Percentiles rank a stretch among this genome's conserved stretches.
Evolutionary conservation across 2,797 vertebrate genomes (phyloP).

Genomic region (Anguilla megastoma): DNA sequence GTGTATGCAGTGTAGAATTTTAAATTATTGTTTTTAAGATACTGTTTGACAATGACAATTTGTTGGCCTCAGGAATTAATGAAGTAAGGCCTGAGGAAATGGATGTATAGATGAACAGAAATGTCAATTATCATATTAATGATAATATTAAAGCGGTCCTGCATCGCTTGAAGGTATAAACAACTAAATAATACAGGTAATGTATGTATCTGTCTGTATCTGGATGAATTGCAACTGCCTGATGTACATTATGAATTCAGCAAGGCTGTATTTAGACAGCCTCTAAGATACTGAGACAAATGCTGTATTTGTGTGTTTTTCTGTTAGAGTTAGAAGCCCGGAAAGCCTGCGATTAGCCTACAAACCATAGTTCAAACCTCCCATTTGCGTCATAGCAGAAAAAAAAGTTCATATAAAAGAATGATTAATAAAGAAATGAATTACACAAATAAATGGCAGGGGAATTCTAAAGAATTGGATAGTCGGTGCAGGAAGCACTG

Average conservation of each 20-base stretch:
- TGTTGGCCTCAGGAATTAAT: background rate
- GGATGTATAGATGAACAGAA: background rate
- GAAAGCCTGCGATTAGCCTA: slow-evolving; percentile 3
- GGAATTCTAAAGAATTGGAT: background rate
- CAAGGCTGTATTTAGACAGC: background rate
- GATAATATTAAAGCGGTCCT: background rate
- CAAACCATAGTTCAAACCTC: slow-evolving; percentile 5
- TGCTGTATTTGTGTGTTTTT: background rate
- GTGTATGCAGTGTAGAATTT: background rate
- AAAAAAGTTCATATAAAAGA: background rate
- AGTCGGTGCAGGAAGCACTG: background rate
- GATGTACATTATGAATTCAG: background rate
- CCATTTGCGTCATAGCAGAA: slow-evolving; percentile 5
- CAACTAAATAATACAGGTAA: background rate
- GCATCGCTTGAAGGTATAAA: background rate
- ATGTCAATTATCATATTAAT: background rate
- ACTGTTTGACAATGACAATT: background rate
- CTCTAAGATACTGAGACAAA: background rate
- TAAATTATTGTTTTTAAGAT: background rate
- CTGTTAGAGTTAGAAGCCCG: background rate
- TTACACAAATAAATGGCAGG: slow-evolving; percentile 12
- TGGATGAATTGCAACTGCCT: background rate
- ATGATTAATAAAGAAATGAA: background rate
- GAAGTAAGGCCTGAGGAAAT: background rate
- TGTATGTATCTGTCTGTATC: background rate